A percentile compares a stretch with the other conserved stretches of the same genome.
Evolutionary conservation across 1,140 invertebrate genomes (phyloP).

Genomic region (Drosophila sproati): DNA sequence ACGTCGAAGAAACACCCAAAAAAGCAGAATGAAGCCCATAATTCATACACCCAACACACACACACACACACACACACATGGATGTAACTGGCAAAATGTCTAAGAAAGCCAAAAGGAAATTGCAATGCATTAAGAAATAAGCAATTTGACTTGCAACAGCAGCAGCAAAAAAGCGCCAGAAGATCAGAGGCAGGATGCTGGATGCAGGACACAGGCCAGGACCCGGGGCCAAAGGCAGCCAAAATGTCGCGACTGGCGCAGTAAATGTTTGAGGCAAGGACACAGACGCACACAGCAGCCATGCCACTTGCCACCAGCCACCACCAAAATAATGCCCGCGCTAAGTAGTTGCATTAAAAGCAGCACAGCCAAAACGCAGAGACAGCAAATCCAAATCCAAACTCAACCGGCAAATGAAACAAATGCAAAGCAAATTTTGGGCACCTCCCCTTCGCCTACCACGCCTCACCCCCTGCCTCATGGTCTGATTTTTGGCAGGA

Average conservation of each 20-base stretch:
- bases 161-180: constrained; percentile 29
- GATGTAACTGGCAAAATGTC: constrained; percentile 50
- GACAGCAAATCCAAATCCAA: constrained; percentile 31
- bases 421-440: constrained; percentile 60
- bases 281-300: constrained; percentile 23
- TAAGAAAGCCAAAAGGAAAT: constrained; percentile 78
- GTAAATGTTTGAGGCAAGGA: constrained; percentile 66
- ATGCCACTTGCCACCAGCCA: background rate
- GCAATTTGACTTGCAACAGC: constrained; percentile 72
- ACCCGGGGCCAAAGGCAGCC: constrained; percentile 31
- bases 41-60: constrained; percentile 52
- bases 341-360: constrained; percentile 82
- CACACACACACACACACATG: constrained; percentile 1
- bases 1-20: constrained; percentile 49
- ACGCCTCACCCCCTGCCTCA: constrained; percentile 5
- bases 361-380: constrained; percentile 57
- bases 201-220: background rate
- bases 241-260: constrained; percentile 58
- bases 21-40: constrained; percentile 59
- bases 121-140: constrained; percentile 81
- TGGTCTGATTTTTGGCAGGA: constrained; percentile 46
- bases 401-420: constrained; percentile 53
- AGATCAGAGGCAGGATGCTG: constrained; percentile 19
- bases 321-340: constrained; percentile 9
- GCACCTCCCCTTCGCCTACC: constrained; percentile 34